Conservation (phyloP, 2,797 vertebrate genomes). For the Acipenser oxyrinchus region DNA sequence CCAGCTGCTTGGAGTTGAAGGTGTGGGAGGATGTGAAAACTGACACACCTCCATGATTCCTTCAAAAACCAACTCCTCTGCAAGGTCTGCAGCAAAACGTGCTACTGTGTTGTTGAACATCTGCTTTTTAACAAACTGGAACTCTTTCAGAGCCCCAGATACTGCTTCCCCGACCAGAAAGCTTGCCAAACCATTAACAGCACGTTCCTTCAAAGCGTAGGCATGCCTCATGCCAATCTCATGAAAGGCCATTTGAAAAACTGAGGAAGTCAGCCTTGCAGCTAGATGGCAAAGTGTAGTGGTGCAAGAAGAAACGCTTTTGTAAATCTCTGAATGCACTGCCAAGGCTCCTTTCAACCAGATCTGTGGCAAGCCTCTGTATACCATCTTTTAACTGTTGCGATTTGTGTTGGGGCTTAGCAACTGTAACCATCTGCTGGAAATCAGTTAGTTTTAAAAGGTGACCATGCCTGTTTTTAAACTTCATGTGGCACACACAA, state of each 20-base stretch:
- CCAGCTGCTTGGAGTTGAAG: conserved; percentile 52
- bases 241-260: conserved; percentile 95
- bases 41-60: conserved; percentile 98
- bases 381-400: conserved; percentile 80
- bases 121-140: conserved; percentile 83
- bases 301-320: conserved; percentile 86
- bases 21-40: conserved; percentile 85
- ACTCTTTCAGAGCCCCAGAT: conserved; percentile 80
- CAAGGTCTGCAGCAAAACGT: conserved; percentile 82
- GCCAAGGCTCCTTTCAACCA: conserved; percentile 90
- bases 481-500: conserved; percentile 69
- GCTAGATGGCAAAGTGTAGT: conserved; percentile 88
- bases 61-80: conserved; percentile 90
- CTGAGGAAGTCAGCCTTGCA: conserved; percentile 80
- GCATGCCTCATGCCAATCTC: conserved; percentile 85
- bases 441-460: conserved; percentile 69
- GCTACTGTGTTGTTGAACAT: conserved; percentile 84
- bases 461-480: conserved; percentile 57
- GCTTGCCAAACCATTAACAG: conserved; percentile 78
- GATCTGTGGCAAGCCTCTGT: conserved; percentile 84
- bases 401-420: conserved; percentile 68
- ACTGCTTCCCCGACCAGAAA: conserved; percentile 88
- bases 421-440: conserved; percentile 61
- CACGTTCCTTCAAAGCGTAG: conserved; percentile 77
- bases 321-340: conserved; percentile 90